phyloP scores from a whole-genome alignment of 2,888 invertebrate genomes.

The Leucoma salicis region DNA sequence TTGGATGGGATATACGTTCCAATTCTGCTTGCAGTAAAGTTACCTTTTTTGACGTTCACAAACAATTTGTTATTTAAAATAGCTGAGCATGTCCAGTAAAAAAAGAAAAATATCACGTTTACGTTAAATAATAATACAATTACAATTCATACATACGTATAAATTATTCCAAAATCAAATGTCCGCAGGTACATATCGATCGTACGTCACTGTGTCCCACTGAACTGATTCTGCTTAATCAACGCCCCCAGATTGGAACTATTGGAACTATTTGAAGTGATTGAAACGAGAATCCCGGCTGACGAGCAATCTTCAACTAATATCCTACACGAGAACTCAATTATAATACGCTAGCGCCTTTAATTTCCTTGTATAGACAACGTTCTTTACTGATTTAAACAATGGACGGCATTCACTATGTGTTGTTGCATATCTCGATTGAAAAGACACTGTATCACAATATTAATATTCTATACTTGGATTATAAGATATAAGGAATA shows the following conservation, averaged over 20 bases:
- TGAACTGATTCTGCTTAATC: conserved; percentile 78
- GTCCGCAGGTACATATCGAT: conserved; percentile 34
- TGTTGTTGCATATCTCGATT: conserved; percentile 20
- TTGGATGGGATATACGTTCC: too few species aligned
- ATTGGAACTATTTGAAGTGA: conserved; percentile 68
- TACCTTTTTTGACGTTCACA: too few species aligned
- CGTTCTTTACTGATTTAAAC: conserved; percentile 25
- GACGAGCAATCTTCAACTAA: conserved; percentile 80
- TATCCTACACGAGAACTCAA: conserved; percentile 77
- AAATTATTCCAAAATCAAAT: not conserved
- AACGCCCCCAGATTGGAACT: conserved; percentile 63
- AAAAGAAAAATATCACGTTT: too few species aligned
- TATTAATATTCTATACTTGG: too few species aligned
- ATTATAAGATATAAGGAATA: too few species aligned
- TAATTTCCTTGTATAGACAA: conserved; percentile 64
- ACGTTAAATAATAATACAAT: not conserved
- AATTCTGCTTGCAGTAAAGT: too few species aligned
- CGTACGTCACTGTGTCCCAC: conserved; percentile 55
- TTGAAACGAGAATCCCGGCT: conserved; percentile 67
- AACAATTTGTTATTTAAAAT: too few species aligned
- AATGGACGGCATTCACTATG: conserved; percentile 26
- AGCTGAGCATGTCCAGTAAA: too few species aligned
- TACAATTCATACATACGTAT: not conserved
- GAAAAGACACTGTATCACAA: too few species aligned
- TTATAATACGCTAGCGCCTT: conserved; percentile 65